Evolutionary conservation across 2,113 vertebrate genomes (phyloP).

Genomic region (Falco punctatus): DNA sequence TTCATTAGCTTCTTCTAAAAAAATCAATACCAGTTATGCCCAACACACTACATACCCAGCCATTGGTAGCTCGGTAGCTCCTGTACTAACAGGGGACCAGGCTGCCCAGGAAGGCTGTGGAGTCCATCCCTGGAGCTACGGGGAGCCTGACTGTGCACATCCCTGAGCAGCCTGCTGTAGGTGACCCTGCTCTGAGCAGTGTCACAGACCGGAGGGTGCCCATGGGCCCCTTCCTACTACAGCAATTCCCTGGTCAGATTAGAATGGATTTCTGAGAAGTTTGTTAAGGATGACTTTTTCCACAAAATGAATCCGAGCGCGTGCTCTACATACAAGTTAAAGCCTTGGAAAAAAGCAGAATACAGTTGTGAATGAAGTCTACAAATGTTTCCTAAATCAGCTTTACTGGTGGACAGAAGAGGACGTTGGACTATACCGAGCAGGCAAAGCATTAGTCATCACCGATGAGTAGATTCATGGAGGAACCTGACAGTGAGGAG

Average conservation of each 20-base stretch:
- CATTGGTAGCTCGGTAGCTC: not conserved
- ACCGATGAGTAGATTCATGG: not conserved
- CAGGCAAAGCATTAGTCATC: not conserved
- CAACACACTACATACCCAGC: not conserved
- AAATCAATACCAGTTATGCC: not conserved
- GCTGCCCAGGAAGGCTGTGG: not conserved
- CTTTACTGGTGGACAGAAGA: not conserved
- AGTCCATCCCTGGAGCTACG: not conserved
- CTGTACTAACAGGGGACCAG: not conserved
- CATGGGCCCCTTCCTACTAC: not conserved
- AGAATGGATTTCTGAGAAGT: not conserved
- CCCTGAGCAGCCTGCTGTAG: not conserved
- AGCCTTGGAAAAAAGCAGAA: not conserved
- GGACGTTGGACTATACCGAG: not conserved
- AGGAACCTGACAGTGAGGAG: not conserved
- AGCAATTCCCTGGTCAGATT: not conserved
- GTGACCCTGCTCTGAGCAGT: not conserved
- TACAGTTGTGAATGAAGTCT: not conserved
- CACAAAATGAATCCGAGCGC: not conserved
- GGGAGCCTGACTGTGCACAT: rapidly evolving
- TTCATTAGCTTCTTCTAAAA: not conserved
- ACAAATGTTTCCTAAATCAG: not conserved
- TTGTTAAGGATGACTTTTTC: not conserved
- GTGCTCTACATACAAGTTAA: not conserved
- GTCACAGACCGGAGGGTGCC: not conserved